These are phyloP conservation scores for Odontocolon sp. DNA, from an alignment of 2,888 invertebrate genomes.

Conservation along the genomic window DNA sequence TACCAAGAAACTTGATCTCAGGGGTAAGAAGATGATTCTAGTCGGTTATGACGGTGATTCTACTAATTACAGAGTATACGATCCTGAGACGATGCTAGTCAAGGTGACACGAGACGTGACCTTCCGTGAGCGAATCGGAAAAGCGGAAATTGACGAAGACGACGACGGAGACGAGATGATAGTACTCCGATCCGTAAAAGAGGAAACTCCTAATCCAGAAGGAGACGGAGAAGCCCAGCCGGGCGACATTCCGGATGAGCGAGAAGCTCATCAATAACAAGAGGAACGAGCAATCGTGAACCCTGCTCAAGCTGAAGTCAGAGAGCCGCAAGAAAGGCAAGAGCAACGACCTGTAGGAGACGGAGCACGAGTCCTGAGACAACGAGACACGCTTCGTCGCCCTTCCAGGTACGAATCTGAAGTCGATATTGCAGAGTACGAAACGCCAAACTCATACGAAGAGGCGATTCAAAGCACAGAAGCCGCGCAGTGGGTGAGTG, in stretches of 20 bases:
- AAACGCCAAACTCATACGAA: neutral
- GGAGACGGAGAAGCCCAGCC: neutral
- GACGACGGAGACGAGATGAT: neutral
- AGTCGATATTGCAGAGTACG: neutral
- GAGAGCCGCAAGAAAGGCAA: neutral
- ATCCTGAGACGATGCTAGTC: conserved; percentile 31
- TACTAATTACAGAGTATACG: conserved; percentile 40
- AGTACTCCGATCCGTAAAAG: neutral
- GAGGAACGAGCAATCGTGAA: neutral
- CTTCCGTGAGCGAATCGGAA: neutral
- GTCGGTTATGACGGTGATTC: conserved; percentile 37
- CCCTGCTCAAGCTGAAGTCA: too few relatives aligned
- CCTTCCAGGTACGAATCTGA: conserved; percentile 4
- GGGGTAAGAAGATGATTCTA: conserved; percentile 24
- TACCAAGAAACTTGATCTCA: conserved; percentile 59
- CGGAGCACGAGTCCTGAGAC: neutral
- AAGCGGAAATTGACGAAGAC: neutral
- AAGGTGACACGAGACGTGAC: neutral
- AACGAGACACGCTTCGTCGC: neutral
- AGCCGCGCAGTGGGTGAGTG: conserved; percentile 31
- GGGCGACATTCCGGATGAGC: neutral
- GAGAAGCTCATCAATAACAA: neutral
- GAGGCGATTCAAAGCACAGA: conserved; percentile 26
- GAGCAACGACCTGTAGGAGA: too few relatives aligned
- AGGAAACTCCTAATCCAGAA: neutral